Evolutionary conservation across 2,888 invertebrate genomes (phyloP), one percentile per base, ranked within the genome.

Genomic region (Netelia virgata): DNA sequence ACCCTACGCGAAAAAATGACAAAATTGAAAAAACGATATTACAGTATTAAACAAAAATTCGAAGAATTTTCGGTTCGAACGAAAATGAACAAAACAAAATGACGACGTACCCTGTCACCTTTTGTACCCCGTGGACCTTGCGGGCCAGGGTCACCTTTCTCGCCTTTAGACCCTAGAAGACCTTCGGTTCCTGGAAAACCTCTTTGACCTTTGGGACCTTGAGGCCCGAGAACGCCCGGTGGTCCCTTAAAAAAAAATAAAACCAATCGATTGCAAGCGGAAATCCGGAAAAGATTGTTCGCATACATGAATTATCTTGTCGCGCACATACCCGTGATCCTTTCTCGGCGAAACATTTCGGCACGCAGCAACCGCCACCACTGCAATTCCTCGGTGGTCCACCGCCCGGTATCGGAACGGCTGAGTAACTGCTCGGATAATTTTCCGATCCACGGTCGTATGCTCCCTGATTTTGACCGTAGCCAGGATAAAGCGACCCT

Each of bases 301-400:
- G 6, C 36, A 36, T 36, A 6, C 6, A 6, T 36, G 8, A 36
- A n/a, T 59, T 76, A 36, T 64, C 20, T 14, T 53, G 53, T 53
- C 36, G 28, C 57, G 72, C 41, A 93, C 94, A 93, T 94, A 97
- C 97, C 90, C 97, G 95, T 83, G 95, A 96, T 91, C 98, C 98
- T 94, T 98, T 98, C 94, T 98, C 97, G 0, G 98, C 98, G 87
- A 97, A 96, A 93, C 98, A 98, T 94, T 98, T 97, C 0, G 97
- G 97, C 57, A 96, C 95, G 91, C 98, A 98, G 89, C 96, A 96
- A 80, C 95, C 96, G 0, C 95, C 95, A 11, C 95, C 96, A 0
- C 88, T 94, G 89, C 96, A 96, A 90, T 96, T 96, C 64, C 94
- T 94, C n/a, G 94, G 82, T 89, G 95, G 94, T 89, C 94, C 91